A percentile compares a stretch with the other conserved stretches of the same genome.
phyloP scores from a whole-genome alignment of 2,113 vertebrate genomes.

The Catharus fuscescens region DNA sequence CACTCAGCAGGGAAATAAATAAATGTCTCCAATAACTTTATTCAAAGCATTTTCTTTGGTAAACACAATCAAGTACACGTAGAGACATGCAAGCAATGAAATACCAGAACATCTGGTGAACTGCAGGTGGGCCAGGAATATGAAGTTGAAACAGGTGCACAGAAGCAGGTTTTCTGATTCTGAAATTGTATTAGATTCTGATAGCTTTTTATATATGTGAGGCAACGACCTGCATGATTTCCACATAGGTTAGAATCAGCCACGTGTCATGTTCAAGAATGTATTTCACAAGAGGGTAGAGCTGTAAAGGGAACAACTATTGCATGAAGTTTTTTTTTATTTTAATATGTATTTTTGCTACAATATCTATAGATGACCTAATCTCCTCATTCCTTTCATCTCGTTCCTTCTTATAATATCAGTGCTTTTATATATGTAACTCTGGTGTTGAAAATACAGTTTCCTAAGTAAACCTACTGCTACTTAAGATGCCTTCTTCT shows the following conservation, averaged over 20 bases:
- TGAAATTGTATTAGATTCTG: slow-evolving; percentile 41
- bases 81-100: slow-evolving; percentile 29
- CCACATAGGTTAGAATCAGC: background rate
- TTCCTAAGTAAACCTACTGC: background rate
- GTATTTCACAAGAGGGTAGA: background rate
- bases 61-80: slow-evolving; percentile 45
- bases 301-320: background rate
- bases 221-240: slow-evolving; percentile 14
- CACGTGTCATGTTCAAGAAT: background rate
- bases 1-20: slow-evolving; percentile 54
- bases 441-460: background rate
- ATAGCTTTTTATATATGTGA: slow-evolving; percentile 1
- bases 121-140: slow-evolving; percentile 30
- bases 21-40: slow-evolving; percentile 44
- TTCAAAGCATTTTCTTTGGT: slow-evolving; percentile 23
- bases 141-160: slow-evolving; percentile 20
- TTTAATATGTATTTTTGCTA: background rate
- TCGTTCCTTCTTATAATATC: background rate
- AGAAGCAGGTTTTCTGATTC: slow-evolving; percentile 38
- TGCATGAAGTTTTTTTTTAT: background rate
- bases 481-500: background rate
- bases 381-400: background rate
- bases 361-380: background rate
- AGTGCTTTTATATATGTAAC: background rate
- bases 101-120: slow-evolving; percentile 57